These are phyloP conservation scores for Cistogaster globosa DNA, from an alignment of 2,888 invertebrate species.

Conservation along the genomic window DNA sequence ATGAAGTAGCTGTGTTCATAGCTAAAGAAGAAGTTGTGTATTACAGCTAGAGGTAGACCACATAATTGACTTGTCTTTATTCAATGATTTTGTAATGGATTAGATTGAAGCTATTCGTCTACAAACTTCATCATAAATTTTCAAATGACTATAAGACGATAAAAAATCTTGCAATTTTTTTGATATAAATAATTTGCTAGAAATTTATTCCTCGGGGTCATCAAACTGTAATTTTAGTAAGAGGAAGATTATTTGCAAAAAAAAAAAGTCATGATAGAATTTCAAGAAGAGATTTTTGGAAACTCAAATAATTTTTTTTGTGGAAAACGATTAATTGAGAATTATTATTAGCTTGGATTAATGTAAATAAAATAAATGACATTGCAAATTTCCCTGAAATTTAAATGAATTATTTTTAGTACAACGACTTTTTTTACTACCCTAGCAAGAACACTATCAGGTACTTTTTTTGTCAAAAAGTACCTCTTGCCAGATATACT, in stretches of 20 bases:
- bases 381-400: too few relatives aligned
- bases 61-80: slow-evolving; percentile 69
- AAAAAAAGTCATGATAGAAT: slow-evolving; percentile 16
- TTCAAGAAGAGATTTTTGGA: slow-evolving; percentile 1
- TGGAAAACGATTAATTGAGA: too few relatives aligned
- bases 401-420: too few relatives aligned
- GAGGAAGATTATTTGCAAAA: slow-evolving; percentile 10
- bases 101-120: slow-evolving; percentile 65
- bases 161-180: not conserved
- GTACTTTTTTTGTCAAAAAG: too few relatives aligned
- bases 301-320: not conserved
- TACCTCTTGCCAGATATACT: too few relatives aligned
- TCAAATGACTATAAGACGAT: slow-evolving; percentile 9
- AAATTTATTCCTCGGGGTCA: slow-evolving; percentile 30
- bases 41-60: slow-evolving; percentile 48
- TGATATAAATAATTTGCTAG: slow-evolving; percentile 25
- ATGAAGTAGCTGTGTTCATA: slow-evolving; percentile 41
- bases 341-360: too few relatives aligned
- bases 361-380: too few relatives aligned
- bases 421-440: too few relatives aligned
- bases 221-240: slow-evolving; percentile 41
- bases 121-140: slow-evolving; percentile 39
- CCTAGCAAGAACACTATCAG: too few relatives aligned
- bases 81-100: slow-evolving; percentile 70
- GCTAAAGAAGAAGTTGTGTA: not conserved